Percentiles rank a stretch among this genome's conserved stretches.
These are phyloP conservation scores for Melanchra persicariae DNA, from an alignment of 2,888 invertebrate genomes.

Conservation along the genomic window DNA sequence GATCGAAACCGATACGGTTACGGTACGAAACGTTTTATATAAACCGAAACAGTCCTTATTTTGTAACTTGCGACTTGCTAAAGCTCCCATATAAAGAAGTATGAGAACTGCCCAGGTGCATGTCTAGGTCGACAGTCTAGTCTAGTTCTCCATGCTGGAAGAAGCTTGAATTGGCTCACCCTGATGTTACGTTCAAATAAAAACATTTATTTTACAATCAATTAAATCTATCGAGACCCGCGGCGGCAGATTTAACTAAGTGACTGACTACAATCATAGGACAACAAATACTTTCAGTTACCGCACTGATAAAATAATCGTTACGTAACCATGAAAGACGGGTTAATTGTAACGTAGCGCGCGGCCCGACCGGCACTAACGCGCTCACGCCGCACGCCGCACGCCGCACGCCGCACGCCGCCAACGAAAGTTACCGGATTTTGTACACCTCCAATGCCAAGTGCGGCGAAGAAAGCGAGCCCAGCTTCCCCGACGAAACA, in stretches of 20 bases:
- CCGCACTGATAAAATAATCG: conserved; percentile 77
- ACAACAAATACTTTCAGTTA: conserved; percentile 72
- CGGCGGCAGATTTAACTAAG: neutral
- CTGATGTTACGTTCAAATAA: neutral
- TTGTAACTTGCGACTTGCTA: neutral
- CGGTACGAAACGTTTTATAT: too few relatives aligned
- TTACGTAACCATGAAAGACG: conserved; percentile 81
- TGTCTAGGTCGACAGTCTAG: neutral
- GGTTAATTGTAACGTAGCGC: conserved; percentile 80
- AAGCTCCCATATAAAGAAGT: neutral
- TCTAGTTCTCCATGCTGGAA: neutral
- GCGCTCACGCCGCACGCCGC: conserved; percentile 77
- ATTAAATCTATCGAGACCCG: neutral
- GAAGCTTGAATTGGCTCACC: neutral
- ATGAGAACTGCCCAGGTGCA: neutral
- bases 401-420: conserved; percentile 76
- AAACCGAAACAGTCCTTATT: too few relatives aligned
- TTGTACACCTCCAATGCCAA: conserved; percentile 88
- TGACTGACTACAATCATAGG: conserved; percentile 43
- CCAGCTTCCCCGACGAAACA: conserved; percentile 81
- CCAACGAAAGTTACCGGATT: conserved; percentile 90
- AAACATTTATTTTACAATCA: neutral
- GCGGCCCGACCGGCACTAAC: conserved; percentile 71
- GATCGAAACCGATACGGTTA: neutral
- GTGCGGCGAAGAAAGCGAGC: conserved; percentile 90